Evolutionary conservation across 2,113 vertebrate genomes (phyloP).

Genomic region (Steatornis caripensis): DNA sequence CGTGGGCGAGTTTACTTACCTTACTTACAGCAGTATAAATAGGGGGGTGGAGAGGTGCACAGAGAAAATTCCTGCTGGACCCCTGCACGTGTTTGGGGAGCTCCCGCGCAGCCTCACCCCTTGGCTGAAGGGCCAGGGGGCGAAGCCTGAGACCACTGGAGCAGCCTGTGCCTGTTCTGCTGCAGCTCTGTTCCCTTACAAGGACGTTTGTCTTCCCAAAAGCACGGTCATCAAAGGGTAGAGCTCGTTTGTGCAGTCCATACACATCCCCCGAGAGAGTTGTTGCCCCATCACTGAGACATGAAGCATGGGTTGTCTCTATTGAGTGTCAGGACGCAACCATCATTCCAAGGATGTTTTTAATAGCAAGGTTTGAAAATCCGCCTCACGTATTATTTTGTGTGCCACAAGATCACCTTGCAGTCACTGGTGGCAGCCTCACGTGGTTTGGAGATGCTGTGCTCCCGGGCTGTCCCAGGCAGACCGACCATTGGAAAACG

Average conservation of each 20-base stretch:
- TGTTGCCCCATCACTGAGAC: rapidly evolving
- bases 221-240: neutral
- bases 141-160: neutral
- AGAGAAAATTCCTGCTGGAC: neutral
- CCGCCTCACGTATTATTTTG: neutral
- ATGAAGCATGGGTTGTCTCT: neutral
- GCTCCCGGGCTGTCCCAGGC: neutral
- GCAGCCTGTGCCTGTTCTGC: neutral
- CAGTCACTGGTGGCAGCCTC: neutral
- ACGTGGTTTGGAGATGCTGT: neutral
- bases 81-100: neutral
- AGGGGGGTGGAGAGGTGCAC: neutral
- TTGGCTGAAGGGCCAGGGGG: neutral
- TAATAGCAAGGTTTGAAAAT: neutral
- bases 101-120: neutral
- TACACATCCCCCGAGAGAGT: neutral
- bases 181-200: neutral
- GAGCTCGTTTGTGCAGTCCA: neutral
- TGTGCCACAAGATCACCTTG: neutral
- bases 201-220: neutral
- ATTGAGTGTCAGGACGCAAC: neutral
- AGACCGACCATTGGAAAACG: neutral
- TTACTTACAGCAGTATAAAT: neutral
- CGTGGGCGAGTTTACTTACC: neutral
- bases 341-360: neutral